A percentile compares a stretch with the other conserved stretches of the same genome.
These are phyloP conservation scores for Acanthurus tractus DNA, from an alignment of 2,797 vertebrate genomes.

Conservation along the genomic window DNA sequence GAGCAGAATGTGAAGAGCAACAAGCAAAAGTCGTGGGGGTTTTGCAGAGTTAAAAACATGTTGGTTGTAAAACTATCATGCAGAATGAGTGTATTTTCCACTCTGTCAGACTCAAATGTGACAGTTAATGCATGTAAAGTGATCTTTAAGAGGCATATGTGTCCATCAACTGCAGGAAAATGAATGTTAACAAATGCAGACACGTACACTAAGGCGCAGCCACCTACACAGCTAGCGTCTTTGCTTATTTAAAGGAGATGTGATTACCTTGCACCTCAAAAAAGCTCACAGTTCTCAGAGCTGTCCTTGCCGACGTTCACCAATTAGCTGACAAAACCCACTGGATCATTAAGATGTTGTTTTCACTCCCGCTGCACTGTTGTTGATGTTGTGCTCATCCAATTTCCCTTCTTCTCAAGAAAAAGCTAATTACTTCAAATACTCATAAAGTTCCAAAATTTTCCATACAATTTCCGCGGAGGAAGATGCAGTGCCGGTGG, in stretches of 20 bases:
- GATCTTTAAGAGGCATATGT: conserved; percentile 6
- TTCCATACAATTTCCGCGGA: neutral
- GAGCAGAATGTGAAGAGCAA: conserved; percentile 7
- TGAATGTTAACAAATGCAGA: conserved; percentile 49
- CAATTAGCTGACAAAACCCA: conserved; percentile 46
- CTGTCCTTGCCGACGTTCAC: conserved; percentile 36
- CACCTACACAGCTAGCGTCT: conserved; percentile 33
- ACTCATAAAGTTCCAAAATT: neutral
- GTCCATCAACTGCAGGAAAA: conserved; percentile 38
- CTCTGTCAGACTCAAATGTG: conserved; percentile 7
- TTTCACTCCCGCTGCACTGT: conserved; percentile 24
- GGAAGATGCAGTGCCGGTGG: neutral
- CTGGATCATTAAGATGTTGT: conserved; percentile 52
- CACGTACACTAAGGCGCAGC: conserved; percentile 23
- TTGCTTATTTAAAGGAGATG: conserved; percentile 50
- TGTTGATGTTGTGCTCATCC: conserved; percentile 12
- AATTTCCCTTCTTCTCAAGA: conserved; percentile 23
- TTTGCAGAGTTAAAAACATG: neutral
- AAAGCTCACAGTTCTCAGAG: conserved; percentile 15
- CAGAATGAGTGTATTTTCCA: conserved; percentile 10
- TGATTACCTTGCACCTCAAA: conserved; percentile 30
- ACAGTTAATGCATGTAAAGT: conserved; percentile 5
- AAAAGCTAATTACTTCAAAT: conserved; percentile 27
- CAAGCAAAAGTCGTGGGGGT: conserved; percentile 1
- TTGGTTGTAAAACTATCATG: conserved; percentile 2